Evolutionary conservation across 2,888 invertebrate genomes (phyloP), one percentile per base, ranked within the genome.

Genomic region (Theretra japonica): DNA sequence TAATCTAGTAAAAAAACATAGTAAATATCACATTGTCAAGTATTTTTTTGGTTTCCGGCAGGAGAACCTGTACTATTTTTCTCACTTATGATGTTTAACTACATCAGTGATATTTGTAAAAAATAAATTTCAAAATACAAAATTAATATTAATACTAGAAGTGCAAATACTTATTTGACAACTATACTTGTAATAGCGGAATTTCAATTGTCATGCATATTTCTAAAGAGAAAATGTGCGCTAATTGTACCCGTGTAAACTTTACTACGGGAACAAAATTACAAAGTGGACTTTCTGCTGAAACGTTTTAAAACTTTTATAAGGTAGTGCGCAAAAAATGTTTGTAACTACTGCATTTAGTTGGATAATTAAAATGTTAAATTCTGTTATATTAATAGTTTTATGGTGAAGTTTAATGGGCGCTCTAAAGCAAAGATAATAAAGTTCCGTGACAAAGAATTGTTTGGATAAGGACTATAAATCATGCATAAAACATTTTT

Each of bases 261-360:
- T 65, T 41, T 41, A 62, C 23, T 65, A 65, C 19, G 17, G 41
- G 48, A 65, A 65, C 41, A 65, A 23, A 65, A 65, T 62, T 21
- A 65, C 41, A 65, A 65, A 65, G 65, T 65, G 65, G 65, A 48
- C 41, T 60, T 60, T 65, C 65, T 48, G 41, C 41, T 65, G 21
- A 23, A 65, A 41, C 65, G 23, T 65, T 65, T 65, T 48, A 48
- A 65, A 48, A 48, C 33, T 41, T 62, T 62, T 11, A 23, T 65
- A 48, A 65, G 23, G 23, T 23, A 65, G 48, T 23, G 17, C 65
- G 23, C 62, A 62, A 62, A 62, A 48, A 65, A 62, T 21, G 62
- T 65, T 23, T 65, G 48, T 65, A 48, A 48, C 21, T 48, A 48
- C 41, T 48, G 7, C 62, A 62, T 48, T 65, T 41, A 65, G 65